Evolutionary conservation across 2,888 invertebrate genomes (phyloP), one percentile per base, ranked within the genome.

Genomic region (Heteromurus nitidus): DNA sequence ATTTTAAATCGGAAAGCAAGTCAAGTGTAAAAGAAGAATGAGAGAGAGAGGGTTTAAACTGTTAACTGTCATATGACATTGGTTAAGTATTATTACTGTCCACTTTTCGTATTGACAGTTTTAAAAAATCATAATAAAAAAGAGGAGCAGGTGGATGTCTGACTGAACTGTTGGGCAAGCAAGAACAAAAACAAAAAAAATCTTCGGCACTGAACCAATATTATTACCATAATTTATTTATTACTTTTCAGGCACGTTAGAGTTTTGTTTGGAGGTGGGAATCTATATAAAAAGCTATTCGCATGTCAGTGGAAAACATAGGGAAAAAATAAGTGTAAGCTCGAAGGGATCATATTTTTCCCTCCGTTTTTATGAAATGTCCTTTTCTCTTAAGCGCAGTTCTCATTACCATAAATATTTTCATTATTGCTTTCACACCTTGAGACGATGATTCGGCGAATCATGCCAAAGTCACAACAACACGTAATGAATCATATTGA

Each of bases 371-470:
- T 36, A 36, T 36, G 13, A 9, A 7, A 7, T 36, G 9, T 36
- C 7, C 36, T 13, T 36, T 7, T 36, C 36, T 36, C 36, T 7
- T 36, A 36, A 36, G 13, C 9, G 24, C 55, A 42, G 22, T 65
- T 42, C 44, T 50, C 67, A 47, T 68, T 68, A 50, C 67, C 50
- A 60, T 72, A 60, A 72, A 72, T 22, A 60, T 44, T 60, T 60
- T 42, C 30, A 60, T 72, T 72, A 36, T 60, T 72, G 18, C 70
- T 42, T 70, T 70, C 70, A 70, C 70, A 70, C 55, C 58, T 68
- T 16, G 13, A 26, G 20, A 42, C 16, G 70, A 22, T 72, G 60
- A 68, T 68, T 47, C 22, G 44, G 31, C 55, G 69, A 69, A 55
- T 55, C 72, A 22, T 20, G 11, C n/a, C 5, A 11, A 58, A 72